Evolutionary conservation across 2,888 invertebrate species (phyloP), one percentile per base, ranked within the genome.

Genomic region (Serripes groenlandicus): DNA sequence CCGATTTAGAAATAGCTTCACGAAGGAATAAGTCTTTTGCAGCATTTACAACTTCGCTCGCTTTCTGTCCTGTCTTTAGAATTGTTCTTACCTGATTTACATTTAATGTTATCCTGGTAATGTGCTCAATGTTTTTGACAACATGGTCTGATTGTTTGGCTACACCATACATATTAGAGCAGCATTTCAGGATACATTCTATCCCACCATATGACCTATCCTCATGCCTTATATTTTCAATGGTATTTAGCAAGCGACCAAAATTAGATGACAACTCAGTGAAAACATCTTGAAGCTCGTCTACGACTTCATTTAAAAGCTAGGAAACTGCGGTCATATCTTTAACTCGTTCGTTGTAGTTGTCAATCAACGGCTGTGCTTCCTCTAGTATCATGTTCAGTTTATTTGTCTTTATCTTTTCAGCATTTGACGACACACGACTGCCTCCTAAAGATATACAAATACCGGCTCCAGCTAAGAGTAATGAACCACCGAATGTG

Each of bases 121-220:
- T 58, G 11, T 58, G 23, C 28, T 58, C 4, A 26, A n/a, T 26
- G 28, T 26, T 58, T 58, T 26, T 58, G 15, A 58, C 58, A 58
- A 58, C 58, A 58, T 58, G 58, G 3, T 23, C 28, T 11, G 58
- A 58, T 26, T 23, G 23, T 58, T 26, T 58, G n/a, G 58, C 58
- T 4, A 58, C 58, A 5, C 58, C 58, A 58, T 58, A 58, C 26
- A 58, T 28, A 26, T 58, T 58, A 26, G 4, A 7, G n/a, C 23
- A 23, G 28, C 58, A 58, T 58, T 58, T 58, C 58, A 58, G 28
- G 58, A 26, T 3, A 58, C 58, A 58, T 58, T 23, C 58, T 26
- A 58, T 3, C 58, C 28, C 9, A 26, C 28, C 23, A 26, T 23
- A 26, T 23, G 58, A 58, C 3, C n/a, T 58, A 58, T 58, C 58